A percentile compares a stretch with the other conserved stretches of the same genome.
These are phyloP conservation scores for Clarias magur DNA, from an alignment of 2,113 vertebrate species.

Conservation along the genomic window DNA sequence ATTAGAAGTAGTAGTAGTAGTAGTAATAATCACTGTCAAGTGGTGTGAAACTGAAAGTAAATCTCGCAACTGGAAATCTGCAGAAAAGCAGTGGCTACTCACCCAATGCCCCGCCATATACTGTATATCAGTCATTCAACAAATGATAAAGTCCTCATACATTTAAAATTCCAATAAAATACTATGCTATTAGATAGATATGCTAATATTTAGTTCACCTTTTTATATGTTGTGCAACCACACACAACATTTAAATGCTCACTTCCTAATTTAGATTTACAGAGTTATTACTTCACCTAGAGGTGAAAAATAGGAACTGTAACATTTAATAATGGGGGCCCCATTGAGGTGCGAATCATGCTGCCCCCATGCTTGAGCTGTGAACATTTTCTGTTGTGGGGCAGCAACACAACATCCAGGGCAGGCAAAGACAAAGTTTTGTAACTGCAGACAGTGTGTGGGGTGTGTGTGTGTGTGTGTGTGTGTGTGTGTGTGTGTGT, in stretches of 20 bases:
- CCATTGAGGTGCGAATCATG: background rate
- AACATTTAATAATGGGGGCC: background rate
- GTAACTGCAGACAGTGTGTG: background rate
- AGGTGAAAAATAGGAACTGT: background rate
- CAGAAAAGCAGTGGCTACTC: background rate
- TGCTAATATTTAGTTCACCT: background rate
- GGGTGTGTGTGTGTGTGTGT: no score
- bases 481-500: no score
- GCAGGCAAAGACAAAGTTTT: background rate
- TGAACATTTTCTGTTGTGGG: background rate
- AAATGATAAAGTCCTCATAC: background rate
- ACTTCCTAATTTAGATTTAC: background rate
- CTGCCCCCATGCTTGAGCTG: background rate
- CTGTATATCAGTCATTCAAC: background rate
- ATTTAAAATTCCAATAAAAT: background rate
- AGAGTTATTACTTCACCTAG: background rate
- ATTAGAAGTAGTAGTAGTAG: background rate
- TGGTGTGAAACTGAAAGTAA: background rate
- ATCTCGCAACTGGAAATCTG: background rate
- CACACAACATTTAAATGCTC: no score
- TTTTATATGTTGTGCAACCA: background rate
- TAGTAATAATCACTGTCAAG: background rate
- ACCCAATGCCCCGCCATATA: background rate
- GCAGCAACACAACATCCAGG: background rate
- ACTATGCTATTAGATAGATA: background rate